Conservation (phyloP, 2,113 vertebrate species). For the zebrafish (Danio rerio) region GRCz12tu NC_133193.1:46009501-46010000, state of each 20-base stretch:
- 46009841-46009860: background rate
- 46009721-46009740: conserved; percentile 7
- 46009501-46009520: background rate
- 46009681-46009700: background rate
- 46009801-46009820: conserved; percentile 15
- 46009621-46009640: background rate
- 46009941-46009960: background rate
- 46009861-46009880: conserved; percentile 7
- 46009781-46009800: background rate
- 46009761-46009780: conserved; percentile 39
- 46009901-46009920: background rate
- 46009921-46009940: conserved; percentile 1
- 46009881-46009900: background rate
- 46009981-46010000: background rate
- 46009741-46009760: background rate
- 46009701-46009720: conserved; percentile 36
- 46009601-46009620: conserved; percentile 25
- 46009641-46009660: background rate
- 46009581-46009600: conserved; percentile 11
- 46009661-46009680: no score
- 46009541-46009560: conserved; percentile 60
- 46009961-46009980: conserved; percentile 13
- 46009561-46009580: conserved; percentile 52
- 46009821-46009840: background rate
- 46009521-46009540: conserved; percentile 59